A percentile compares a stretch with the other conserved stretches of the same genome.
Conservation (phyloP, 2,797 vertebrate species). For the Taeniopygia guttata region DNA sequence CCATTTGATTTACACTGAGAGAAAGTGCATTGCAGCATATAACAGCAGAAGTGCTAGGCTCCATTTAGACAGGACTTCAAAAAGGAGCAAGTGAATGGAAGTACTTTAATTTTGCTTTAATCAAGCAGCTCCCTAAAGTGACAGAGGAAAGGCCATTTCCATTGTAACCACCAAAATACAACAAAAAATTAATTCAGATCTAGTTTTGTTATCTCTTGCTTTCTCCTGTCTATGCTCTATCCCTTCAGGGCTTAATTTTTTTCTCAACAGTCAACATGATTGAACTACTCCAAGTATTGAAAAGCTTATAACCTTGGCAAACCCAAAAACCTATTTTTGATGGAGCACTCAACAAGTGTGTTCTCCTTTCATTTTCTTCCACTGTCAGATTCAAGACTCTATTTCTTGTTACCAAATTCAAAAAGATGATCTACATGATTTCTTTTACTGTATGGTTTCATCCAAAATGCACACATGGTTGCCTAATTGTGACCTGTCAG, state of each 20-base stretch:
- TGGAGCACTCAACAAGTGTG: neutral
- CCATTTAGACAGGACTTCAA: neutral
- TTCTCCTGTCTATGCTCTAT: neutral
- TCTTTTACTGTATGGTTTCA: neutral
- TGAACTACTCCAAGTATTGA: neutral
- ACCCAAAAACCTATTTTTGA: neutral
- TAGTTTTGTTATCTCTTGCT: neutral
- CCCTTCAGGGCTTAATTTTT: neutral
- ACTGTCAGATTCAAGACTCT: neutral
- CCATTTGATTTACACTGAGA: neutral
- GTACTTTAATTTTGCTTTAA: neutral
- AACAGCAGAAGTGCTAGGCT: neutral
- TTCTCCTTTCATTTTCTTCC: neutral
- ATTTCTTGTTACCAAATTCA: neutral
- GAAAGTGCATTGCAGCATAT: neutral
- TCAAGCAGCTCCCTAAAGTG: neutral
- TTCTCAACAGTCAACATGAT: neutral
- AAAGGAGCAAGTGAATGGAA: neutral
- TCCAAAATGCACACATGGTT: neutral
- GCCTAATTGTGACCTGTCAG: neutral
- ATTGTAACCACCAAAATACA: neutral
- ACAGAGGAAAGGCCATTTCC: neutral
- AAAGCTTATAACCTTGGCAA: neutral
- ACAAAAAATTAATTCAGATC: neutral
- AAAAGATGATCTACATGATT: neutral